These are phyloP conservation scores for Echinometra lucunter DNA, from an alignment of 53 echinoderm and acorn worm genomes.

Conservation along the genomic window DNA sequence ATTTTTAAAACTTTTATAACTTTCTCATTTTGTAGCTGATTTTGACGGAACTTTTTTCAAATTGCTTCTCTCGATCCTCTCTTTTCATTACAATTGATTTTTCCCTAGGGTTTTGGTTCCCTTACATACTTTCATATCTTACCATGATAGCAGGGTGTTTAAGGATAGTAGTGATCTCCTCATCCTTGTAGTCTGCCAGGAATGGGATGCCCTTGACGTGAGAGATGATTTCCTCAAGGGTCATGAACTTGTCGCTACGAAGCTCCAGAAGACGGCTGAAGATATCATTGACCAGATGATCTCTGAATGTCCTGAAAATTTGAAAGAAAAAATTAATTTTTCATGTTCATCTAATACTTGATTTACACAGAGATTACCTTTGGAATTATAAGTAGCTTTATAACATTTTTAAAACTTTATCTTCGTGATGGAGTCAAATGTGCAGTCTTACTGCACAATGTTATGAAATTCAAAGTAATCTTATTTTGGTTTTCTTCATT, in stretches of 20 bases:
- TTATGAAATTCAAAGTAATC: too few species aligned
- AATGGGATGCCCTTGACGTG: slow-evolving; percentile 77
- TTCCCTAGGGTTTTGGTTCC: too few species aligned
- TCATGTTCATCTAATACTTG: not conserved
- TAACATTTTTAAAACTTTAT: too few species aligned
- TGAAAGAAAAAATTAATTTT: not conserved
- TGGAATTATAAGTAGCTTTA: too few species aligned
- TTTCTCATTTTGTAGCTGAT: too few species aligned
- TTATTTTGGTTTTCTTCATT: too few species aligned
- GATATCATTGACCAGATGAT: not conserved
- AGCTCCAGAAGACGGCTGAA: slow-evolving; percentile 54
- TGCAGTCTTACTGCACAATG: too few species aligned
- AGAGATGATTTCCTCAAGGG: slow-evolving; percentile 77
- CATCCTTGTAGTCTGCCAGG: slow-evolving; percentile 61
- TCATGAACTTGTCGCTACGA: slow-evolving; percentile 72
- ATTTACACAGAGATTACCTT: not conserved
- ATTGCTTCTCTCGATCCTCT: too few species aligned
- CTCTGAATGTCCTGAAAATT: slow-evolving; percentile 14
- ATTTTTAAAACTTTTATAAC: too few species aligned
- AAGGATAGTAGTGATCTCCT: slow-evolving; percentile 72
- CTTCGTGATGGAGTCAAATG: too few species aligned
- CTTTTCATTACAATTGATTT: too few species aligned
- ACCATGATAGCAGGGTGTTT: slow-evolving; percentile 91
- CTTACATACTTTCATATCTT: not conserved
- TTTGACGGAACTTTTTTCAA: too few species aligned